Conservation (phyloP, 2,888 invertebrate genomes). For the Lordiphosa fenestrarum region DNA sequence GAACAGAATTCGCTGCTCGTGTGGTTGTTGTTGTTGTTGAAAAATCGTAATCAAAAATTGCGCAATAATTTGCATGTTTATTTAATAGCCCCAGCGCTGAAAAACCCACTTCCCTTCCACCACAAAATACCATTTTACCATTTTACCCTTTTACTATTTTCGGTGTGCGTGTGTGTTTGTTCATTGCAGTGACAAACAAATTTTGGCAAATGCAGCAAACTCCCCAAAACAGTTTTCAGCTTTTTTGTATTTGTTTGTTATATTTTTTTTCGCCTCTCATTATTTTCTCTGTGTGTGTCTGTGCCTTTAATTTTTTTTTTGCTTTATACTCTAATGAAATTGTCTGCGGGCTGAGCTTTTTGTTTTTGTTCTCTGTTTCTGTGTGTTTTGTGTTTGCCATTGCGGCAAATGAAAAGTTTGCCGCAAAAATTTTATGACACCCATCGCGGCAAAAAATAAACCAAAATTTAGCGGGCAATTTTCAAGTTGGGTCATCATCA, state of each 20-base stretch:
- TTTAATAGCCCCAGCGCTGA: constrained; percentile 60
- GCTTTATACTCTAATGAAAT: constrained; percentile 65
- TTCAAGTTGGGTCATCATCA: constrained; percentile 20
- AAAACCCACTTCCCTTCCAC: constrained; percentile 16
- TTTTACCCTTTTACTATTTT: no score
- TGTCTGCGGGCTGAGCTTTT: constrained; percentile 62
- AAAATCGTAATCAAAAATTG: constrained; percentile 75
- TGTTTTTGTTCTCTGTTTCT: constrained; percentile 27
- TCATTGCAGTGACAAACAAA: constrained; percentile 63
- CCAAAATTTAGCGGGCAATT: constrained; percentile 37
- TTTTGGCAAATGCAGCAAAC: constrained; percentile 59
- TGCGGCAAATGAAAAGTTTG: constrained; percentile 49
- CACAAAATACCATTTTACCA: constrained; percentile 45
- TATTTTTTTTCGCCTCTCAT: constrained; percentile 30
- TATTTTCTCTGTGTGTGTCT: constrained; percentile 20
- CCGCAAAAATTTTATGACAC: constrained; percentile 56
- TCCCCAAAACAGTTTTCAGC: constrained; percentile 32
- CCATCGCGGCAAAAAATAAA: constrained; percentile 15
- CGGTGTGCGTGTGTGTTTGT: constrained; percentile 1
- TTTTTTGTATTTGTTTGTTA: constrained; percentile 51
- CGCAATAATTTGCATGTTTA: constrained; percentile 76
- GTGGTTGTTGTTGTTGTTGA: constrained; percentile 39
- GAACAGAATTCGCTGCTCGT: constrained; percentile 4
- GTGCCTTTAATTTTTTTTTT: constrained; percentile 35
- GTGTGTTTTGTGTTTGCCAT: constrained; percentile 34